A percentile compares a stretch with the other conserved stretches of the same genome.
Conservation (phyloP, 1,140 invertebrate genomes). For the Metopolophium dirhodum region DNA sequence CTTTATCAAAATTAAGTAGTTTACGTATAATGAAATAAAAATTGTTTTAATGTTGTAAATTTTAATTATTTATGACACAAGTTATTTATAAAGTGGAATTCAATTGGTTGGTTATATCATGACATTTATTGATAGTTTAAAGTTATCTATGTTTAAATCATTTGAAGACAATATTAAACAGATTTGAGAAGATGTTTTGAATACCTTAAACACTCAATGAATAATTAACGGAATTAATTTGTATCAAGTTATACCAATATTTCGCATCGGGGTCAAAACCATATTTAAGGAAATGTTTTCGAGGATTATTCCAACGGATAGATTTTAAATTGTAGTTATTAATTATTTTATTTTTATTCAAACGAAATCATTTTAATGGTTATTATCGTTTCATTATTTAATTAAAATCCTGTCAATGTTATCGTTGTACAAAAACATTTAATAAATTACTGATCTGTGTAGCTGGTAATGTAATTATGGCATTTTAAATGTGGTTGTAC, state of each 20-base stretch:
- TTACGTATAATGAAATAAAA: no score
- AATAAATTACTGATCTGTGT: not conserved
- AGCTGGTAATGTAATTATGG: not conserved
- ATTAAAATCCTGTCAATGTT: not conserved
- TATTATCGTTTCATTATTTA: not conserved
- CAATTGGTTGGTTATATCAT: not conserved
- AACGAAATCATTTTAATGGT: not conserved
- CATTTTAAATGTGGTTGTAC: not conserved
- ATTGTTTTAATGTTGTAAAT: no score
- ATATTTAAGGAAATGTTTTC: not conserved
- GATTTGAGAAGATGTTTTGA: not conserved
- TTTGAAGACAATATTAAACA: not conserved
- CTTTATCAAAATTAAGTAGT: no score
- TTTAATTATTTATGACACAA: not conserved
- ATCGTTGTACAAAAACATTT: no score
- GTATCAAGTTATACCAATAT: not conserved
- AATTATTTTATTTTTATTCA: not conserved
- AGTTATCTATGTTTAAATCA: not conserved
- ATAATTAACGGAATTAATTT: not conserved
- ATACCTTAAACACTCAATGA: not conserved
- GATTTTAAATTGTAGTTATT: no score
- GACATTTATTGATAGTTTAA: conserved; percentile 8
- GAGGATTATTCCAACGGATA: no score
- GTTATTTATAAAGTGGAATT: not conserved
- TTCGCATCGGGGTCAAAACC: not conserved